Evolutionary conservation across 2,888 invertebrate species (phyloP), one percentile per base, ranked within the genome.

Genomic region (Drosophila setosimentum): DNA sequence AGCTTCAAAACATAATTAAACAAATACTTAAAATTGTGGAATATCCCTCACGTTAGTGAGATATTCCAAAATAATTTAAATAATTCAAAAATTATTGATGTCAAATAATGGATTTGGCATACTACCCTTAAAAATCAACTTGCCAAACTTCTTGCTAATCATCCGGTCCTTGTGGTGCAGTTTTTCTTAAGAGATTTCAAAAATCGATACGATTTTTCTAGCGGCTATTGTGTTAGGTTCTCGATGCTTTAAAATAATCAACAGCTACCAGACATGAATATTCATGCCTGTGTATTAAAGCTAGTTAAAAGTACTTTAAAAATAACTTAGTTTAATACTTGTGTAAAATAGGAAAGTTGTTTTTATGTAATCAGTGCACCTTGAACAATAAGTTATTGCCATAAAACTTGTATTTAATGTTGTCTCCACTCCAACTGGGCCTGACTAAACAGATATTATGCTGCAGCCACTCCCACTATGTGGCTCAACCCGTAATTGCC

Each of bases 401-500:
- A 66, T 58, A 61, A 73, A 66, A 61, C 48, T 35, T 32, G 30
- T 42, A 49, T 21, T 51, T 16, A 35, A 30, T 13, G 27, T 35
- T 48, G 21, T 33, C 21, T 6, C 13, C 29, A 51, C n/a, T 7
- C 11, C 49, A 72, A 7, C 40, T n/a, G 27, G 35, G 24, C 7
- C 21, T 42, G 48, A 24, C 29, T 32, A 45, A 27, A 72, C 2
- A 48, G 32, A 53, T 37, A 45, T 51, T 58, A 57, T 64, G 64
- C 24, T 65, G 40, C 53, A 53, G 51, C 27, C 37, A 40, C 55
- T 32, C 64, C 73, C 16, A 45, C 27, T 32, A 32, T 35, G 33
- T 51, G 35, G 55, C 73, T 83, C 73, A 76, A 66, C 83, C 83
- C 61, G 66, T 24, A 50, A 68, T 29, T 27, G 32, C 32, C 68